Evolutionary conservation across 1,140 invertebrate species (phyloP), one percentile per base, ranked within the genome.

Genomic region (Tetramorium alpestre): DNA sequence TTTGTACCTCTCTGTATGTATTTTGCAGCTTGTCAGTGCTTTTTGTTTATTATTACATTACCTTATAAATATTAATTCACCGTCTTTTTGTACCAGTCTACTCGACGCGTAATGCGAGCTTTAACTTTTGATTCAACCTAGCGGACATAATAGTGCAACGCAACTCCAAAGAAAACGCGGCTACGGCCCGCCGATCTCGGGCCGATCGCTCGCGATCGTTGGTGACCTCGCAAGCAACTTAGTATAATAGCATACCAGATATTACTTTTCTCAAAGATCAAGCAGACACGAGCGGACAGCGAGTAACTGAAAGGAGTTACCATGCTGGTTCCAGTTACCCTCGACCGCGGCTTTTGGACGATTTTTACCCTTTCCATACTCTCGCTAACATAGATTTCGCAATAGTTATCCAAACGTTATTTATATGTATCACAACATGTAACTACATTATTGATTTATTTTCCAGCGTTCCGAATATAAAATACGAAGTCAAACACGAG

Each of bases 1-100:
- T 90, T 91, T 91, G 87, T 91, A 91, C 90, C 90, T 90, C 90
- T 91, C 90, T 88, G 84, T 91, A 91, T 87, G 89, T 91, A 91
- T 90, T 91, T 80, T 91, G 89, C 82, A 91, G 87, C 87, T 91
- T 91, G 89, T 90, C 89, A 91, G 72, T 88, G 90, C 89, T 90
- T 90, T 84, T 73, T 90, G 89, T 90, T 91, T 86, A 88, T 75
- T 88, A 89, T 82, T 87, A 89, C 44, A 89, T 82, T 69, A 67
- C 78, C 80, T 85, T 77, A 69, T 49, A 77, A 88, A 76, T 75
- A 81, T 84, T 62, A 78, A 82, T 49, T 72, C 62, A 77, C 51
- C 70, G 25, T 86, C 22, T 90, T 90, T 87, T 72, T 85, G 67
- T 86, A 89, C 88, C 88, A 89, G 33, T 89, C 72, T 86, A 33